Conservation (phyloP, 1,140 invertebrate species). For the Drosophila chauvacae region DNA sequence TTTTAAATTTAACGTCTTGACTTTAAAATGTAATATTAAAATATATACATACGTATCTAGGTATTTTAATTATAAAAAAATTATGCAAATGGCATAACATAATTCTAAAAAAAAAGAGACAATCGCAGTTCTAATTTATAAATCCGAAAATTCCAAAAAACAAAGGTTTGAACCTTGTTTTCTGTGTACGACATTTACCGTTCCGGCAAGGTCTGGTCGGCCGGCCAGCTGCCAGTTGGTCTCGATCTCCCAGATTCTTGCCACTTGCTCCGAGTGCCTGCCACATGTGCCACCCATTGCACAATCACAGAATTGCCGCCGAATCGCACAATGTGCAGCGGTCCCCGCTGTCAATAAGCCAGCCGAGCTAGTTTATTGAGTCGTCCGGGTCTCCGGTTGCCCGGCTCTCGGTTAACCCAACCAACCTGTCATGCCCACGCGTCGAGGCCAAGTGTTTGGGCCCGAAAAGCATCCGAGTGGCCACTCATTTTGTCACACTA, state of each 20-base stretch:
- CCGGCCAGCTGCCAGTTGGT: conserved; percentile 64
- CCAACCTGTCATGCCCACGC: conserved; percentile 75
- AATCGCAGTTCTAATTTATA: not conserved
- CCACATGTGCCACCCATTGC: conserved; percentile 70
- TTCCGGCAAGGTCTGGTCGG: conserved; percentile 65
- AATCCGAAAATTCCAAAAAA: too few species aligned
- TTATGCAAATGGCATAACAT: not conserved
- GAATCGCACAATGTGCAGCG: conserved; percentile 27
- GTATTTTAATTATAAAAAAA: too few species aligned
- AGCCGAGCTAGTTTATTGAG: conserved; percentile 75
- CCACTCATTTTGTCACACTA: conserved; percentile 40
- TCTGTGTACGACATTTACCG: conserved; percentile 70
- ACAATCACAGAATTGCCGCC: conserved; percentile 64
- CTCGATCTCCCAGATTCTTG: conserved; percentile 69
- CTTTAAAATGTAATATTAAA: not conserved
- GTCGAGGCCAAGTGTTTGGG: conserved; percentile 71
- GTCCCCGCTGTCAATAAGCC: conserved; percentile 68
- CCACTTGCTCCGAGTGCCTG: conserved; percentile 47
- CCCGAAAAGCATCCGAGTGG: conserved; percentile 45
- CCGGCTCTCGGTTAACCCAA: conserved; percentile 59
- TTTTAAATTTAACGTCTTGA: not conserved
- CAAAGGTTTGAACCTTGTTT: too few species aligned
- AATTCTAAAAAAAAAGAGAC: not conserved
- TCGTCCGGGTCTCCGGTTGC: conserved; percentile 57
- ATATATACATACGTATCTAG: too few species aligned